Conservation (phyloP, 64 coral and sea anemone genomes). For the Astreopora myriophthalma region DNA sequence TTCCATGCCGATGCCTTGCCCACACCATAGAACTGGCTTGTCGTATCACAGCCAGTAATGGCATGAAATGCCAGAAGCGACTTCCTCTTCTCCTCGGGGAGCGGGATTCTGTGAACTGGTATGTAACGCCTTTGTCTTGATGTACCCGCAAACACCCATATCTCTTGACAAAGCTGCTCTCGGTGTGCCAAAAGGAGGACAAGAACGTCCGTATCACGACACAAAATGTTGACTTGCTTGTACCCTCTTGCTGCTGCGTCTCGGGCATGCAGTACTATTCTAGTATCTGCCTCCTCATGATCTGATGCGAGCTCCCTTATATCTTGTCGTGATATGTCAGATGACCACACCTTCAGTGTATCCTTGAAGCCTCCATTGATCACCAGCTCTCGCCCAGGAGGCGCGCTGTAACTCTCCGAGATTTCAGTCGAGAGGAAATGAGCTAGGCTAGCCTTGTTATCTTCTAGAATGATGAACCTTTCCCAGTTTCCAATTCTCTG, state of each 20-base stretch:
- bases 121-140: conserved; percentile 20
- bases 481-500: conserved; percentile 60
- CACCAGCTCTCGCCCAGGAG: conserved; percentile 22
- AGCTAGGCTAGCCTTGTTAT: conserved; percentile 61
- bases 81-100: conserved; percentile 44
- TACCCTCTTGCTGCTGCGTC: conserved; percentile 15
- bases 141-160: conserved; percentile 8
- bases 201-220: conserved; percentile 50
- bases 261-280: neutral
- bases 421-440: conserved; percentile 51
- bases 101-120: conserved; percentile 23
- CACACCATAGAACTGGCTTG: conserved; percentile 64
- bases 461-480: conserved; percentile 47
- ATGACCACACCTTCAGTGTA: conserved; percentile 39
- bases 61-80: conserved; percentile 61
- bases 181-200: conserved; percentile 48
- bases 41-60: conserved; percentile 55
- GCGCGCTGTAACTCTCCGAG: neutral
- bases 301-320: neutral
- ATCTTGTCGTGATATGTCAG: neutral
- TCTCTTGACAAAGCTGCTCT: neutral
- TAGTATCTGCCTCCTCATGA: conserved; percentile 15
- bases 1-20: conserved; percentile 51
- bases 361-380: conserved; percentile 67
- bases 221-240: conserved; percentile 48